A percentile compares a stretch with the other conserved stretches of the same genome.
These are phyloP conservation scores for Lasioglossum oenotherae DNA, from an alignment of 2,888 invertebrate genomes.

Conservation along the genomic window DNA sequence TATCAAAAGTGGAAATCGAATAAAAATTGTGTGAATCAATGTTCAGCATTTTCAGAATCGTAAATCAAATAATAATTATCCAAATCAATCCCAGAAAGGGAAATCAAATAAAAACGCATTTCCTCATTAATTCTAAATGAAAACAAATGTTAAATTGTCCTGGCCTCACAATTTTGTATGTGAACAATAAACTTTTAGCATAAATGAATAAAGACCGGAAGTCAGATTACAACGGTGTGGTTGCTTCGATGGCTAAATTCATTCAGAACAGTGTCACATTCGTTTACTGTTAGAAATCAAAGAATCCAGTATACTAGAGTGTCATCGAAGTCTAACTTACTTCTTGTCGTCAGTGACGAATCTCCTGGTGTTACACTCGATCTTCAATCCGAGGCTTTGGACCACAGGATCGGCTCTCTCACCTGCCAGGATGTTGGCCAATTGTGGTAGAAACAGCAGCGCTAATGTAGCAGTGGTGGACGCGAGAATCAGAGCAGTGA, in stretches of 20 bases:
- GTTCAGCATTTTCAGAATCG: no score
- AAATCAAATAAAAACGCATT: not conserved
- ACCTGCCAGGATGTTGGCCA: conserved; percentile 89
- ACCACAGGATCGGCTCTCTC: conserved; percentile 92
- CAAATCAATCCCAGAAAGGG: no score
- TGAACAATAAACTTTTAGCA: not conserved
- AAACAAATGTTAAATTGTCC: not conserved
- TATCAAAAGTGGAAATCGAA: no score
- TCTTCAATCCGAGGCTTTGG: conserved; percentile 94
- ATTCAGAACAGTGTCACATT: no score
- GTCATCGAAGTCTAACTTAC: conserved; percentile 60
- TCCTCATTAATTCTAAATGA: not conserved
- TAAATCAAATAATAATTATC: no score
- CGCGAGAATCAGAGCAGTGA: conserved; percentile 92
- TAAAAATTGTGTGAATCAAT: no score
- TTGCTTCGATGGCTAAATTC: no score
- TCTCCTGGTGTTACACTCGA: conserved; percentile 94
- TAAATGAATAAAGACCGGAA: not conserved
- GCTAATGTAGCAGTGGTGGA: conserved; percentile 95
- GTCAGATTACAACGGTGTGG: no score
- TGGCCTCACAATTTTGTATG: not conserved
- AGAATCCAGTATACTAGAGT: not conserved
- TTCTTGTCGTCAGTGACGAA: conserved; percentile 93
- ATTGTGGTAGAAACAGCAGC: conserved; percentile 94
- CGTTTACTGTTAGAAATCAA: no score